Base-by-base conservation (phyloP, 2,888 invertebrate species). In the Campopleginae sp. region DNA sequence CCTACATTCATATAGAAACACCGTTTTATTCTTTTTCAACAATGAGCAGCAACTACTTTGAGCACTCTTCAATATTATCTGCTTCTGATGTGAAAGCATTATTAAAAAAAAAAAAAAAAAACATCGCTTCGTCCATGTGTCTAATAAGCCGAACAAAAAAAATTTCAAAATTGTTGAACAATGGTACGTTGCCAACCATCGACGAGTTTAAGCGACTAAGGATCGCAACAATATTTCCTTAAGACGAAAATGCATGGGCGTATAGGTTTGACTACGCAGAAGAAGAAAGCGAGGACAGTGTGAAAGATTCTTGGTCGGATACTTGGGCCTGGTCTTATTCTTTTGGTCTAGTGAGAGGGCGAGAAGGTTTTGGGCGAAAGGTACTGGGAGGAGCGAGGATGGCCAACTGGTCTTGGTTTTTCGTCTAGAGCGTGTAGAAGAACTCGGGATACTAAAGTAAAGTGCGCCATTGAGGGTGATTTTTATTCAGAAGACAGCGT, bases 401-500 rank as follows among this genome's bases (percentile, higher is more conserved):
- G 88, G 88, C 87, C 89, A 88, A 89, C 88, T 88, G 88, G 87
- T 27, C 65, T 74, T 89, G 51, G 19, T 61, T 58, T 72, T 63
- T 51, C 61, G 54, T 44, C 71, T 23, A 66, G 66, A 44, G 51
- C 27, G 68, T 51, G 71, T 19, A 58, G 84, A 80, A 86, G 89
- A 89, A 87, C 87, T 84, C 85, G 84, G 75, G 90, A 44, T 88
- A 90, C 90, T 91, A 90, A 91, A 91, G 91, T 90, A 92, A 92
- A 92, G 91, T 91, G 91, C 90, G 90, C 89, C 90, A 92, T 91
- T 91, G 91, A 93, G 90, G 92, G 91, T 92, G 91, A 93, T 93
- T 93, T 92, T 93, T 93, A 93, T 93, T 93, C 93, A 93, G 92
- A 92, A 92, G 92, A 93, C 92, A 91, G 88, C 91, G 90, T 90